Conservation (phyloP, 2,797 vertebrate genomes). For the Miichthys miiuy region DNA sequence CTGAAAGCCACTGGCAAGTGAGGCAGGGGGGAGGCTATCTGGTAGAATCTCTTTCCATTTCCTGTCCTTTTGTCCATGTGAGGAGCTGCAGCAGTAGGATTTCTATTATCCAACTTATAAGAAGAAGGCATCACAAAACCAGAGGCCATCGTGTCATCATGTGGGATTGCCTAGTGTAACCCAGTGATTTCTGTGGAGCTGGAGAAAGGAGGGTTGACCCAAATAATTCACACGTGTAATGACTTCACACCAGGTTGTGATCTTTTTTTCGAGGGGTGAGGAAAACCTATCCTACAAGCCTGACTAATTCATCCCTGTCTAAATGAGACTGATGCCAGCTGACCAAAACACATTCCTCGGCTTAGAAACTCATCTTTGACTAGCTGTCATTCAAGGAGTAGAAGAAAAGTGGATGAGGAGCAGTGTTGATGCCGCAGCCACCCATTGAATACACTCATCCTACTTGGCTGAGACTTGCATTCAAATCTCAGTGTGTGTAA, state of each 20-base stretch:
- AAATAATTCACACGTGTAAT: slow-evolving; percentile 22
- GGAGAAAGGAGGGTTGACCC: slow-evolving; percentile 38
- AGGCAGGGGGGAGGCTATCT: slow-evolving; percentile 25
- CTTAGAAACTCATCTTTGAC: slow-evolving; percentile 32
- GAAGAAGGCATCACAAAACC: slow-evolving; percentile 37
- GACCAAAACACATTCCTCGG: slow-evolving; percentile 29
- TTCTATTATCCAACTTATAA: slow-evolving; percentile 44
- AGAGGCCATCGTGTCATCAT: slow-evolving; percentile 32
- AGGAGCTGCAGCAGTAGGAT: slow-evolving; percentile 10
- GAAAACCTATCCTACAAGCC: slow-evolving; percentile 33
- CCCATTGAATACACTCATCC: slow-evolving; percentile 56
- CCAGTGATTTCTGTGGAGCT: slow-evolving; percentile 27
- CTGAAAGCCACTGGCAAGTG: slow-evolving; percentile 40
- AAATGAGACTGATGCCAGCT: slow-evolving; percentile 36
- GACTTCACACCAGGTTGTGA: slow-evolving; percentile 18
- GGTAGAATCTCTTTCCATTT: slow-evolving; percentile 27
- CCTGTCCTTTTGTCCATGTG: slow-evolving; percentile 22
- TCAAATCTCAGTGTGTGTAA: slow-evolving; percentile 64
- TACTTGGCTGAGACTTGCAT: slow-evolving; percentile 55
- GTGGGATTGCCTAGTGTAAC: slow-evolving; percentile 26
- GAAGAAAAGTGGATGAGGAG: slow-evolving; percentile 49
- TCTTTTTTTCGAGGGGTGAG: slow-evolving; percentile 13
- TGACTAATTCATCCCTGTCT: slow-evolving; percentile 21
- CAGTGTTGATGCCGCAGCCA: slow-evolving; percentile 48
- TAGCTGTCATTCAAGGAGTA: slow-evolving; percentile 25